phyloP scores from a whole-genome alignment of 2,113 vertebrate species.

The Gallinago media region DNA sequence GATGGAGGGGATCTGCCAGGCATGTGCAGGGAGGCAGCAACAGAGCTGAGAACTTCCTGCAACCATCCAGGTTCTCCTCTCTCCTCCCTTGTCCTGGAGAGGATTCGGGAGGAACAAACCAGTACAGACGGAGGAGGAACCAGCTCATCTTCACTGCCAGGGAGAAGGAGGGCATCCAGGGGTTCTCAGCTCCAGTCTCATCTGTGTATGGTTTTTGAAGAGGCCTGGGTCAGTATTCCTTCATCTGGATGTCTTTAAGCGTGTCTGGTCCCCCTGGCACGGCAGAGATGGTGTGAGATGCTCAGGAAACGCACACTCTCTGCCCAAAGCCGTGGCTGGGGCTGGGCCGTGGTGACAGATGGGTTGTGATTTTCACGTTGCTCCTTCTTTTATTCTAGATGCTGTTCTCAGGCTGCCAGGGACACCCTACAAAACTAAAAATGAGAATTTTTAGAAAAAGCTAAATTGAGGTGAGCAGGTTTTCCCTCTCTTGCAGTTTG shows the following conservation, averaged over 20 bases:
- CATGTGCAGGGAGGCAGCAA: not conserved
- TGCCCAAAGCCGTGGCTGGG: not conserved
- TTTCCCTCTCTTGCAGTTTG: constrained; percentile 56
- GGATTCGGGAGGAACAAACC: rapidly evolving
- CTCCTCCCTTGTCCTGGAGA: not conserved
- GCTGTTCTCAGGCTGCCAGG: not conserved
- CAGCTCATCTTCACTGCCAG: not conserved
- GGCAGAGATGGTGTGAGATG: not conserved
- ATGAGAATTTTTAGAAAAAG: not conserved
- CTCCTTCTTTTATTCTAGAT: not conserved
- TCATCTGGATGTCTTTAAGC: rapidly evolving
- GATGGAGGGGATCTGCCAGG: not conserved
- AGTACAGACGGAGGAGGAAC: not conserved
- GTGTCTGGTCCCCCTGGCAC: not conserved
- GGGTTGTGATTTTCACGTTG: not conserved
- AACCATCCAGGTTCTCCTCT: not conserved
- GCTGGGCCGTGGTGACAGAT: not conserved
- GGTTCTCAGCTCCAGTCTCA: not conserved
- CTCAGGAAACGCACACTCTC: rapidly evolving
- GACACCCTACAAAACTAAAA: not conserved
- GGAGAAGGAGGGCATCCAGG: not conserved
- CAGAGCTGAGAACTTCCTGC: not conserved
- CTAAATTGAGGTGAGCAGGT: not conserved
- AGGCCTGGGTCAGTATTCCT: not conserved
- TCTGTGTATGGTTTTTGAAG: not conserved